Evolutionary conservation across 1,140 invertebrate genomes (phyloP), one percentile per base, ranked within the genome.

Genomic region (Drosophila seguyi): DNA sequence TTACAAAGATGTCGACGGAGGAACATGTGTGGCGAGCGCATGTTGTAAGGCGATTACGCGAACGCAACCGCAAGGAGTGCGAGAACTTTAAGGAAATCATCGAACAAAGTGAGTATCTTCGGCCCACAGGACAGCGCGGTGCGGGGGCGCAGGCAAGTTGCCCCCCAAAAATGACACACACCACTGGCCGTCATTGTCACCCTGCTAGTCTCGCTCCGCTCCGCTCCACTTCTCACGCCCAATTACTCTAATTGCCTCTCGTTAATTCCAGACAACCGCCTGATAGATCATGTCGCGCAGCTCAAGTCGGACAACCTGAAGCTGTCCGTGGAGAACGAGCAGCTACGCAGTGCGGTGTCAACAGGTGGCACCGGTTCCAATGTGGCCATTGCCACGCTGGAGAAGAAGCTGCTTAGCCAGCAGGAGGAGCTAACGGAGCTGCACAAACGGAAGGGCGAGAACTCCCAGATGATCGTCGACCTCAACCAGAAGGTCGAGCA

Each of bases 381-480:
- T 82, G 79, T 87, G 34, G 92, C 90, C 73, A 91, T 90, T 69
- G 94, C 95, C 79, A 94, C 94, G 25, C 93, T 98, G 48, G 97
- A 98, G 93, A 97, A 98, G 80, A 98, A 98, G 93, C 92, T 98
- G 31, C 93, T 98, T 56, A 94, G 94, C 20, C 95, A 98, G 91
- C 97, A 98, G 92, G 98, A 99, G 94, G 98, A 99, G 93, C 93
- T 99, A 6, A 98, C 98, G 10, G 97, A 97, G 58, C 92, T 99
- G 31, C 98, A 98, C 91, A 95, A 96, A 83, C 95, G 96, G 59
- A 95, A 97, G 93, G 97, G 98, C 55, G 98, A 99, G 93, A 97
- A 98, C 94, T 95, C 97, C 1, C 98, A 99, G 92, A 96, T 98
- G 93, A 97, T 99, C 63, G 96, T 99, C 48, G 97, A 97, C 93